Conservation (phyloP, 1,140 invertebrate species). For the Megalopta genalis region DNA sequence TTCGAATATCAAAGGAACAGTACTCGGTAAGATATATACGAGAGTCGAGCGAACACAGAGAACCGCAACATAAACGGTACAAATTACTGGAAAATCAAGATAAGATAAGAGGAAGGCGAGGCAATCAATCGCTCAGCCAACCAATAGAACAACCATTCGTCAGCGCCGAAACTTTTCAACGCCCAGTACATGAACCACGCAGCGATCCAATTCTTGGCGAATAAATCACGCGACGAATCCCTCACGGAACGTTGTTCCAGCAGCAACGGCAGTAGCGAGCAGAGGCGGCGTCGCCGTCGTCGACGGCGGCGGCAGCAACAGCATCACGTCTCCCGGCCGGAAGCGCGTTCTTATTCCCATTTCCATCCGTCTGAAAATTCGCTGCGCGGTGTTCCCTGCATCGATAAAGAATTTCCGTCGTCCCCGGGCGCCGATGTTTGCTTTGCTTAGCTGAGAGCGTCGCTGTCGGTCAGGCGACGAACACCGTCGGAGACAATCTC, state of each 20-base stretch:
- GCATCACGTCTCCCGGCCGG: not conserved
- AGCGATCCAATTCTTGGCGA: not conserved
- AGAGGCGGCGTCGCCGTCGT: not conserved
- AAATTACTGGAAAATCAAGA: not conserved
- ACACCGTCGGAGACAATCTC: too few relatives aligned
- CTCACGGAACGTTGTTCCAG: slow-evolving; percentile 1
- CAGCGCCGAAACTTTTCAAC: not conserved
- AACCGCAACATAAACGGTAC: not conserved
- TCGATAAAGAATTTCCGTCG: slow-evolving; percentile 1
- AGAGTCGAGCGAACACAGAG: too few relatives aligned
- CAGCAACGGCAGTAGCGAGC: not conserved
- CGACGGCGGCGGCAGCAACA: not conserved
- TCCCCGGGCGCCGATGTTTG: not conserved
- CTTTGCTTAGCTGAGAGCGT: not conserved
- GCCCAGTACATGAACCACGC: not conserved
- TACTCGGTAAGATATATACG: too few relatives aligned
- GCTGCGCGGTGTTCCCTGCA: not conserved
- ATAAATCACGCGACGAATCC: slow-evolving; percentile 1
- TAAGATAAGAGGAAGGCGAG: too few relatives aligned
- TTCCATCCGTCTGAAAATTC: slow-evolving; percentile 10
- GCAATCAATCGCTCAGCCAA: too few relatives aligned
- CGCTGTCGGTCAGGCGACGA: not conserved
- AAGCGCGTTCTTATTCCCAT: not conserved
- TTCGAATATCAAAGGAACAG: too few relatives aligned
- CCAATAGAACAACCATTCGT: not conserved